Evolutionary conservation across 2,888 invertebrate genomes (phyloP).

Genomic region (Exocentrus adspersus): DNA sequence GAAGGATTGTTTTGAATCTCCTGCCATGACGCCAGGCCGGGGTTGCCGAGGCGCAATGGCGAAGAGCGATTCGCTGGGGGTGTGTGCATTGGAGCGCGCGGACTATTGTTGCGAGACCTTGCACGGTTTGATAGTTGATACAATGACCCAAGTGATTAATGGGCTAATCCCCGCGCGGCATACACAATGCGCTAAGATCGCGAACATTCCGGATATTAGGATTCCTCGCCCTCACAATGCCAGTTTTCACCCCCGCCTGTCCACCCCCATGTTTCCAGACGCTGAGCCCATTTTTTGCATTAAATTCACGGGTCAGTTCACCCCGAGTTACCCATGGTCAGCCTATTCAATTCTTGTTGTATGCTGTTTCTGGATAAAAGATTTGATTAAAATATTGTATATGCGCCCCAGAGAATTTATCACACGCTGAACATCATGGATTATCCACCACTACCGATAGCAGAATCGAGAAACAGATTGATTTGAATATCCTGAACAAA

Average conservation of each 20-base stretch:
- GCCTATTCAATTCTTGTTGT: neutral
- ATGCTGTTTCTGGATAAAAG: conserved; percentile 6
- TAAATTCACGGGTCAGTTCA: conserved; percentile 19
- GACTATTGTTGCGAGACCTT: conserved; percentile 64
- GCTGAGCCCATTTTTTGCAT: conserved; percentile 21
- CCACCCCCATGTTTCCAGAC: conserved; percentile 39
- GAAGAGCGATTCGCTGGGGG: conserved; percentile 47
- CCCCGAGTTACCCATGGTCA: conserved; percentile 16
- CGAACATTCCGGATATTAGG: conserved; percentile 66
- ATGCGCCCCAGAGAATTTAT: too few species aligned
- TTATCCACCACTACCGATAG: too few species aligned
- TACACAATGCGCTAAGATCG: conserved; percentile 65
- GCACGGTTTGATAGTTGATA: conserved; percentile 66
- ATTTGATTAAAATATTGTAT: conserved; percentile 18
- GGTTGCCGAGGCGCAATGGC: conserved; percentile 36
- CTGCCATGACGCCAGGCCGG: conserved; percentile 26
- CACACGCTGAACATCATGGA: too few species aligned
- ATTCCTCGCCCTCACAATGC: conserved; percentile 57
- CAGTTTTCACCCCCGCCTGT: conserved; percentile 29
- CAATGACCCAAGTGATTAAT: conserved; percentile 66
- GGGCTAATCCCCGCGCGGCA: conserved; percentile 65
- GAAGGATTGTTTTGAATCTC: conserved; percentile 40
- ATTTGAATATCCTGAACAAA: too few species aligned
- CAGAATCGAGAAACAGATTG: too few species aligned
- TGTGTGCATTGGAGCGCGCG: conserved; percentile 60